Conservation (phyloP, 2,888 invertebrate species). For the Lordiphosa fenestrarum region DNA sequence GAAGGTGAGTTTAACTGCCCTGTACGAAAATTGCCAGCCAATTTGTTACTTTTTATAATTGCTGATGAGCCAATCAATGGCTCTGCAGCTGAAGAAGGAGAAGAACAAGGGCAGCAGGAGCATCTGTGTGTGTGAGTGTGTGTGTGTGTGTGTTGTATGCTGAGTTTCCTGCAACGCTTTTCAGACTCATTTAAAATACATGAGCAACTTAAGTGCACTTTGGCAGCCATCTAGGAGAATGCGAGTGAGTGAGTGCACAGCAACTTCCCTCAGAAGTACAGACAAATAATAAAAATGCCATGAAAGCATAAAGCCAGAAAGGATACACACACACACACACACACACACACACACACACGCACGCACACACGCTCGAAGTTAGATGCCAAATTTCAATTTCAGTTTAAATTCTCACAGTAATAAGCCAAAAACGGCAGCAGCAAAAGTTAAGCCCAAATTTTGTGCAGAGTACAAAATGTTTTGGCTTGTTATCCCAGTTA, state of each 20-base stretch:
- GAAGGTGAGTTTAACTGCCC: constrained; percentile 80
- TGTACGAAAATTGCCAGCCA: constrained; percentile 37
- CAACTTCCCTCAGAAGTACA: constrained; percentile 64
- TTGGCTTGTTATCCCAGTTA: constrained; percentile 69
- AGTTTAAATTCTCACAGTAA: constrained; percentile 36
- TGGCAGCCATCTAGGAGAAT: constrained; percentile 62
- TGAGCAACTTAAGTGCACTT: constrained; percentile 77
- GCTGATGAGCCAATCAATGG: constrained; percentile 70
- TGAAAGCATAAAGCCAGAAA: constrained; percentile 70
- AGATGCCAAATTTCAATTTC: constrained; percentile 42
- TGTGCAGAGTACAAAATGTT: constrained; percentile 69
- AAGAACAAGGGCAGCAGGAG: neutral
- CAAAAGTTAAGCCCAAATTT: constrained; percentile 68
- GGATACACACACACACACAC: constrained; percentile 24
- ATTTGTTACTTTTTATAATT: constrained; percentile 61
- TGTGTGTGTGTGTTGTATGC: constrained; percentile 30
- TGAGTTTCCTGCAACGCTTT: constrained; percentile 71
- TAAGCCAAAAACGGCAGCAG: constrained; percentile 30
- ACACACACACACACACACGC: too few species aligned
- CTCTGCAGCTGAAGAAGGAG: constrained; percentile 16
- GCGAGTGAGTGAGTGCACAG: constrained; percentile 16
- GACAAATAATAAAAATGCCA: constrained; percentile 71
- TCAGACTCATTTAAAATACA: constrained; percentile 76
- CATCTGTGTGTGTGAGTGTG: constrained; percentile 23
- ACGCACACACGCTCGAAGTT: constrained; percentile 1